Evolutionary conservation across 2,888 invertebrate genomes (phyloP).

Genomic region (Lydus trimaculatus): DNA sequence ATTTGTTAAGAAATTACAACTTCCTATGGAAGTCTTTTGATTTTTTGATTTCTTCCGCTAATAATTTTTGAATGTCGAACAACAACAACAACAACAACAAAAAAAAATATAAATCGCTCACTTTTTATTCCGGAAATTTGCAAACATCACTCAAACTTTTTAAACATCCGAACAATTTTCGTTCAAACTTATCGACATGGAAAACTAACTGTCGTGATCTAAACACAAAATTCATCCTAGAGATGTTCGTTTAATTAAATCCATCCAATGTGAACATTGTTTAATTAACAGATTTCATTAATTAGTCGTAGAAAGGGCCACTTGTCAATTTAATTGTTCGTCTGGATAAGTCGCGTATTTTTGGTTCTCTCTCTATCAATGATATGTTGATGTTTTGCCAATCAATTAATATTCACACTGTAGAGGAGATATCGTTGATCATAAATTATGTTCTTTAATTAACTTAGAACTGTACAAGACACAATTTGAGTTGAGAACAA

Average conservation of each 20-base stretch:
- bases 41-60: no score
- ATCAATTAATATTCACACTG: constrained; percentile 5
- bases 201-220: background rate
- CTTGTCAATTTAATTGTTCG: no score
- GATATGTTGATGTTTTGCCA: background rate
- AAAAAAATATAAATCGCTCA: background rate
- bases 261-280: constrained; percentile 9
- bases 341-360: no score
- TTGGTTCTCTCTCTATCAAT: no score
- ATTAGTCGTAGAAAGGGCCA: no score
- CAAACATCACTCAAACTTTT: background rate
- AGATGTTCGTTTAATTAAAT: constrained; percentile 22
- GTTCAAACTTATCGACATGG: background rate
- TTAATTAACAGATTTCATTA: no score
- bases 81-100: background rate
- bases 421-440: background rate
- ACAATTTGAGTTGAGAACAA: background rate
- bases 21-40: no score
- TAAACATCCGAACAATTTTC: background rate
- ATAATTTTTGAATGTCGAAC: background rate
- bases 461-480: background rate
- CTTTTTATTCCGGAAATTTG: background rate
- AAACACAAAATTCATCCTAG: no score
- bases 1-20: background rate
- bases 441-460: background rate